Conservation (phyloP, 1,140 invertebrate species). For the Drosophila yakuba region DNA sequence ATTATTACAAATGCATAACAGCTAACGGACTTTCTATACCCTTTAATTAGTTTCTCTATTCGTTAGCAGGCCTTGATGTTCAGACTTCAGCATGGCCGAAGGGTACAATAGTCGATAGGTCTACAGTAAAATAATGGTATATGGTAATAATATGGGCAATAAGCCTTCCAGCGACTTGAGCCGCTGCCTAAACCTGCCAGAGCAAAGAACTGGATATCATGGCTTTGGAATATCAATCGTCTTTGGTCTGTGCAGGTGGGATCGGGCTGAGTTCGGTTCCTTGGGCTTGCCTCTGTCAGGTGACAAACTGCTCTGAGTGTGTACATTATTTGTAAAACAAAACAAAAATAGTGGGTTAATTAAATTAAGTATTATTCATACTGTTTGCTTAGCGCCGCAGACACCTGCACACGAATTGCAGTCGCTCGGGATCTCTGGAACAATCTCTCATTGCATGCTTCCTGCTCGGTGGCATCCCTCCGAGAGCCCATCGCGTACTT, state of each 20-base stretch:
- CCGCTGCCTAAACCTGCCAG: constrained; percentile 30
- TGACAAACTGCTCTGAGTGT: constrained; percentile 52
- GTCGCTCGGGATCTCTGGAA: constrained; percentile 37
- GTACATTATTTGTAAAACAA: constrained; percentile 64
- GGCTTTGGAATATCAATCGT: neutral
- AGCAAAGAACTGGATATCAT: constrained; percentile 7
- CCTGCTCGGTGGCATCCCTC: constrained; percentile 37
- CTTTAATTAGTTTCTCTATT: constrained; percentile 11
- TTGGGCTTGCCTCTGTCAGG: constrained; percentile 54
- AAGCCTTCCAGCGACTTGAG: constrained; percentile 16
- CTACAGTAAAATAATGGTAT: constrained; percentile 50
- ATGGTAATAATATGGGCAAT: constrained; percentile 21
- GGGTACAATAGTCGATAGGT: constrained; percentile 44
- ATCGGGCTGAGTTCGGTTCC: constrained; percentile 28
- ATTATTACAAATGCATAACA: neutral
- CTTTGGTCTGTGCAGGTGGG: constrained; percentile 43
- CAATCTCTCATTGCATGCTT: constrained; percentile 33
- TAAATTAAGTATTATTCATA: constrained; percentile 83
- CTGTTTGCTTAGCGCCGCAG: constrained; percentile 79
- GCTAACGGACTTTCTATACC: constrained; percentile 4
- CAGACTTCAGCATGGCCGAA: constrained; percentile 61
- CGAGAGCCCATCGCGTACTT: constrained; percentile 39
- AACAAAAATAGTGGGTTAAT: constrained; percentile 76
- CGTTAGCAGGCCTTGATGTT: neutral
- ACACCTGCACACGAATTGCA: constrained; percentile 67